Percentiles rank a stretch among this genome's conserved stretches.
phyloP scores from a whole-genome alignment of 2,113 vertebrate species.

The Butorides virescens region DNA sequence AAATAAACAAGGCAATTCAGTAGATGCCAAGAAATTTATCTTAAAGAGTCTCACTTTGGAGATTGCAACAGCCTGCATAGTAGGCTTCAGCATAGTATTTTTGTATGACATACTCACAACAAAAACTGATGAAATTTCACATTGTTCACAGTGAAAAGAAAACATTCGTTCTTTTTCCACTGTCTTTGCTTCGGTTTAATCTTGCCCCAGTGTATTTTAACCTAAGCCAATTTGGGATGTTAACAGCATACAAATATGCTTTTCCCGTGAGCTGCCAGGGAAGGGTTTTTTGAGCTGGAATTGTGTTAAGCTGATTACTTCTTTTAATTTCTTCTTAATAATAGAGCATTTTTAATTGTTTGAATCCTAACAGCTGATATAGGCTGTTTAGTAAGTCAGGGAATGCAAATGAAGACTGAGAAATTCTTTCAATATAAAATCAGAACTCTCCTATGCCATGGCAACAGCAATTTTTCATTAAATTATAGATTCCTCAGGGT shows the following conservation, averaged over 20 bases:
- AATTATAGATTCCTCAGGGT: conserved; percentile 49
- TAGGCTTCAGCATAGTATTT: background rate
- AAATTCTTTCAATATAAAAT: background rate
- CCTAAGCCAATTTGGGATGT: background rate
- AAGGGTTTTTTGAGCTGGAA: background rate
- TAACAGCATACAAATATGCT: conserved; percentile 21
- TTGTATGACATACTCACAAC: background rate
- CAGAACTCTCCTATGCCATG: conserved; percentile 60
- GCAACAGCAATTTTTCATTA: conserved; percentile 65
- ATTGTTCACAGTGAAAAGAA: conserved; percentile 22
- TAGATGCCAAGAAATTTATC: background rate
- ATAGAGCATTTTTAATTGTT: conserved; percentile 44
- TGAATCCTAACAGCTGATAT: background rate
- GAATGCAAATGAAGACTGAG: conserved; percentile 20
- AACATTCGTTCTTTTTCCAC: background rate
- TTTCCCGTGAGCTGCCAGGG: background rate
- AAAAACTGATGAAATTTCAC: background rate
- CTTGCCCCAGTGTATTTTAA: conserved; percentile 18
- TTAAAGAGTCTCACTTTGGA: background rate
- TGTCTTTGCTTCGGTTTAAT: background rate
- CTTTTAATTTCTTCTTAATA: conserved; percentile 11
- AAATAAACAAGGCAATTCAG: background rate
- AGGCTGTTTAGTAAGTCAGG: background rate
- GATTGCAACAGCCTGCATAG: background rate
- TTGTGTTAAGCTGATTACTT: conserved; percentile 23